A percentile compares a stretch with the other conserved stretches of the same genome.
phyloP scores from a whole-genome alignment of 2,797 vertebrate species.

The Euthynnus affinis region DNA sequence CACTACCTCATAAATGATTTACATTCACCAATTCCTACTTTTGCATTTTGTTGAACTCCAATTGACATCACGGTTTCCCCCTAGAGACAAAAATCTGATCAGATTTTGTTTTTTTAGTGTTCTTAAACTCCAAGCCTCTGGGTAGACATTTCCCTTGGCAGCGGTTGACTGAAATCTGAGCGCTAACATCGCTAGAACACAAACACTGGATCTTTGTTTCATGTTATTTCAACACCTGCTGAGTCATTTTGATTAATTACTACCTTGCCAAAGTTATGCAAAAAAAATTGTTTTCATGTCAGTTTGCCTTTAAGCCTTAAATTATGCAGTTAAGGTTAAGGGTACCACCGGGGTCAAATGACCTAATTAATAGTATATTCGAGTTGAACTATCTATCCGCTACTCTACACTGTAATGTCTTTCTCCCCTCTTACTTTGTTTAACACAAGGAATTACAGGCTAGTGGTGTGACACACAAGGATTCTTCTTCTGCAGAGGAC shows the following conservation, averaged over 20 bases:
- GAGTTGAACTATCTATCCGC: constrained; percentile 5
- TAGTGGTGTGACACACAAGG: constrained; percentile 50
- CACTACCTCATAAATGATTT: neutral
- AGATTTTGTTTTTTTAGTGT: neutral
- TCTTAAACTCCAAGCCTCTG: too few species aligned
- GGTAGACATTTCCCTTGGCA: too few species aligned
- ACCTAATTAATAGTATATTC: neutral
- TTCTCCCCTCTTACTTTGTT: constrained; percentile 18
- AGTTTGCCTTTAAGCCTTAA: too few species aligned
- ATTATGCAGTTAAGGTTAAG: too few species aligned
- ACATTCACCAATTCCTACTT: neutral
- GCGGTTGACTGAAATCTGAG: too few species aligned
- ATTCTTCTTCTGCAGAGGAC: constrained; percentile 65
- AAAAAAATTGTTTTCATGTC: too few species aligned
- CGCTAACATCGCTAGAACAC: too few species aligned
- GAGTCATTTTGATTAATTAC: too few species aligned
- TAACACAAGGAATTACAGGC: constrained; percentile 49
- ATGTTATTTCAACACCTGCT: too few species aligned
- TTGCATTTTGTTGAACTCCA: neutral
- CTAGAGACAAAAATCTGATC: neutral
- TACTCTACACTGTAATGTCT: neutral
- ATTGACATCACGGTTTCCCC: neutral
- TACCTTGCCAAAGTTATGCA: too few species aligned
- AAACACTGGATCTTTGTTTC: neutral
- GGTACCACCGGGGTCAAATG: neutral